Evolutionary conservation across 1,140 invertebrate genomes (phyloP).

Genomic region (Scaptomyza montana): DNA sequence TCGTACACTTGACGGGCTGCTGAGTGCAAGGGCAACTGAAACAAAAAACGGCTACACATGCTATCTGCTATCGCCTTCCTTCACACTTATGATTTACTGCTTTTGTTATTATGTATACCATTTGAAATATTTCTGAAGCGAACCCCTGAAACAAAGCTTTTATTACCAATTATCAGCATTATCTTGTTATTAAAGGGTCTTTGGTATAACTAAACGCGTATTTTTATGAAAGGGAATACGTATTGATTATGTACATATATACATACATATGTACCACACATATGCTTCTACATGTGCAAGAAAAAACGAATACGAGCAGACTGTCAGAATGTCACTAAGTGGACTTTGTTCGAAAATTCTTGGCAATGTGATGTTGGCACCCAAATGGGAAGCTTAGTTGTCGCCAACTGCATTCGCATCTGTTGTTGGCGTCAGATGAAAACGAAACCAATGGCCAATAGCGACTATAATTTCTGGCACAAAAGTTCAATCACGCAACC

Average conservation of each 20-base stretch:
- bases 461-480: constrained; percentile 58
- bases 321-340: constrained; percentile 74
- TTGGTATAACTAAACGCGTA: too few relatives aligned
- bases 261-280: constrained; percentile 5
- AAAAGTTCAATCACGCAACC: constrained; percentile 65
- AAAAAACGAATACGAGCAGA: constrained; percentile 29
- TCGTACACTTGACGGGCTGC: too few relatives aligned
- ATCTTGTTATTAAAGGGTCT: too few relatives aligned
- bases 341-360: constrained; percentile 67
- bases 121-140: too few relatives aligned
- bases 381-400: constrained; percentile 25
- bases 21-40: too few relatives aligned
- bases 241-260: constrained; percentile 13
- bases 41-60: too few relatives aligned
- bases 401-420: constrained; percentile 52
- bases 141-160: too few relatives aligned
- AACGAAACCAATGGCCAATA: constrained; percentile 38
- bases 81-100: too few relatives aligned
- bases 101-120: too few relatives aligned
- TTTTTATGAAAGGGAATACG: too few relatives aligned
- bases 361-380: constrained; percentile 51
- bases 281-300: background rate
- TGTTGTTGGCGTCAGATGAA: constrained; percentile 54
- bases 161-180: too few relatives aligned
- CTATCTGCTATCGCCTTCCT: too few relatives aligned